phyloP scores from a whole-genome alignment of 2,113 vertebrate species.

The Dermatemys mawii region DNA sequence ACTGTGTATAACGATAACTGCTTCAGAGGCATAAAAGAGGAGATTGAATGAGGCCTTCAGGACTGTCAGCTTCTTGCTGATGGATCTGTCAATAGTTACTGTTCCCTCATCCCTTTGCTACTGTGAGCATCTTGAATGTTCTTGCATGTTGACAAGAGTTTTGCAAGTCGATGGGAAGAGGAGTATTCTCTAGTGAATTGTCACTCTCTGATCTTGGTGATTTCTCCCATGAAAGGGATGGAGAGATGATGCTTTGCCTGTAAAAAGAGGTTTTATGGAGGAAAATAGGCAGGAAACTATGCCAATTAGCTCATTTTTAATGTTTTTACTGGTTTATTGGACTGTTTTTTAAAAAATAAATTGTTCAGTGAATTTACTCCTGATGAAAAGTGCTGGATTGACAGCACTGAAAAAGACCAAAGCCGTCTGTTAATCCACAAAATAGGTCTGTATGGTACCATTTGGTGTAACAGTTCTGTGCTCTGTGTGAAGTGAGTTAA shows the following conservation, averaged over 20 bases:
- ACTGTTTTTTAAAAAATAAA: neutral
- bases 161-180: neutral
- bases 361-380: neutral
- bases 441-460: fast-evolving
- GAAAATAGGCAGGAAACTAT: neutral
- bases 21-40: conserved; percentile 16
- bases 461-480: neutral
- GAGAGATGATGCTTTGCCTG: neutral
- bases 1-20: neutral
- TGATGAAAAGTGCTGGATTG: neutral
- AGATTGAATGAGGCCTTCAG: conserved; percentile 15
- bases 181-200: neutral
- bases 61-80: neutral
- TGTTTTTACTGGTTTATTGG: fast-evolving
- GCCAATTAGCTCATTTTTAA: neutral
- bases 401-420: neutral
- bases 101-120: neutral
- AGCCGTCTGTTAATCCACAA: neutral
- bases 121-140: neutral
- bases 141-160: neutral
- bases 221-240: neutral
- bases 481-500: neutral
- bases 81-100: conserved; percentile 9
- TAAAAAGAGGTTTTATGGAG: neutral
- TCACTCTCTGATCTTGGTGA: conserved; percentile 10